Conservation (phyloP, 2,113 vertebrate species). For the Lipophrys pholis region DNA sequence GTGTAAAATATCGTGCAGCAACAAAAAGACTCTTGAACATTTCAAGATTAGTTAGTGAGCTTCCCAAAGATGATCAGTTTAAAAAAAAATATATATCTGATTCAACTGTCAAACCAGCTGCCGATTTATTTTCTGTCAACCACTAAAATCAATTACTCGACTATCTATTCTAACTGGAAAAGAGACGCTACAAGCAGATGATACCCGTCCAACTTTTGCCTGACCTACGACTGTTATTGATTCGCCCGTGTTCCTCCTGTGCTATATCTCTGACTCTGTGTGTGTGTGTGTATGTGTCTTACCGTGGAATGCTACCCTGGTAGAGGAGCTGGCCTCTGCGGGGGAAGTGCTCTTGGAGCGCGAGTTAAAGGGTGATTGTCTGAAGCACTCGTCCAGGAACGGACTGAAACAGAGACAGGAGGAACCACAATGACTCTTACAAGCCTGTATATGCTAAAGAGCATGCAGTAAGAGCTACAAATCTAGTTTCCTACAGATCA, state of each 20-base stretch:
- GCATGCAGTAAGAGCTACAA: too few relatives aligned
- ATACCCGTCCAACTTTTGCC: neutral
- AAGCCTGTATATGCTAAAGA: neutral
- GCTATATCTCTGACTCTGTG: neutral
- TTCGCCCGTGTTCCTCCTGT: neutral
- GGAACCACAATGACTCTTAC: conserved; percentile 20
- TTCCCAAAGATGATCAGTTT: neutral
- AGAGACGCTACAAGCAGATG: neutral
- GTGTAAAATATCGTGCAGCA: neutral
- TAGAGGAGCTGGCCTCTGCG: conserved; percentile 87
- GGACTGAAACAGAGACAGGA: conserved; percentile 83
- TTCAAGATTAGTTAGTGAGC: neutral
- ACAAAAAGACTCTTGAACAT: neutral
- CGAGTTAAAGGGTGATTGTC: conserved; percentile 98
- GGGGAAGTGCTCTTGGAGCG: conserved; percentile 94
- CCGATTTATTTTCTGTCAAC: neutral
- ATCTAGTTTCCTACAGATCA: too few relatives aligned
- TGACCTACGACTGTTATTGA: neutral
- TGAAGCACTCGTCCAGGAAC: conserved; percentile 96
- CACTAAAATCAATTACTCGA: neutral
- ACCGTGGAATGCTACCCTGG: conserved; percentile 89
- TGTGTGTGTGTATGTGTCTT: conserved; percentile 55
- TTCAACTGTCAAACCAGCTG: neutral
- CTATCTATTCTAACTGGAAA: neutral
- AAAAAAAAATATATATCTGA: neutral